Percentiles rank a stretch among this genome's conserved stretches.
phyloP scores from a whole-genome alignment of 2,113 vertebrate genomes.

The Osmerus eperlanus region DNA sequence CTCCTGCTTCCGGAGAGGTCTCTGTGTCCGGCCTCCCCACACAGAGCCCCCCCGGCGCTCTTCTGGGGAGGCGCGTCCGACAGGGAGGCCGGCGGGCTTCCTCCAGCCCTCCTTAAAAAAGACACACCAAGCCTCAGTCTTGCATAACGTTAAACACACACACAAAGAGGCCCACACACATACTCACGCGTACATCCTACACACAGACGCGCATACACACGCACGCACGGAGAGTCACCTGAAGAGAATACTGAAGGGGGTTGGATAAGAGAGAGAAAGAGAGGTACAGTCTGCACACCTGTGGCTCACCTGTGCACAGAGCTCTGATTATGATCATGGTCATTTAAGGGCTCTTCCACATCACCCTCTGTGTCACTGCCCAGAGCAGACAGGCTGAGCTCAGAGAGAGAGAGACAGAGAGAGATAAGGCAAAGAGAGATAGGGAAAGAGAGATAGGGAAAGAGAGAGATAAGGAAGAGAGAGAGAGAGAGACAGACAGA shows the following conservation, averaged over 20 bases:
- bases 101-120: conserved; percentile 43
- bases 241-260: conserved; percentile 1
- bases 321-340: conserved; percentile 31
- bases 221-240: neutral
- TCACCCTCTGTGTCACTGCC: conserved; percentile 47
- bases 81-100: conserved; percentile 59
- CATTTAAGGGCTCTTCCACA: conserved; percentile 29
- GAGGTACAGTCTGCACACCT: neutral
- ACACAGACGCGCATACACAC: neutral
- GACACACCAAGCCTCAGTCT: neutral
- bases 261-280: neutral
- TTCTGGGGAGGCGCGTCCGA: conserved; percentile 58
- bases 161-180: neutral
- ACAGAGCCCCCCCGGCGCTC: conserved; percentile 53
- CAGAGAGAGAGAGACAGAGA: neutral
- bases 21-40: conserved; percentile 55
- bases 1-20: conserved; percentile 73
- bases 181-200: neutral
- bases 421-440: conserved; percentile 5
- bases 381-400: conserved; percentile 55
- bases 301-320: conserved; percentile 60
- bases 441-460: neutral
- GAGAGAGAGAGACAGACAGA: neutral
- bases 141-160: neutral
- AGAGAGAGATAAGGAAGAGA: neutral